Evolutionary conservation across 2,888 invertebrate genomes (phyloP), one percentile per base, ranked within the genome.

Genomic region (Argyresthia goedartella): DNA sequence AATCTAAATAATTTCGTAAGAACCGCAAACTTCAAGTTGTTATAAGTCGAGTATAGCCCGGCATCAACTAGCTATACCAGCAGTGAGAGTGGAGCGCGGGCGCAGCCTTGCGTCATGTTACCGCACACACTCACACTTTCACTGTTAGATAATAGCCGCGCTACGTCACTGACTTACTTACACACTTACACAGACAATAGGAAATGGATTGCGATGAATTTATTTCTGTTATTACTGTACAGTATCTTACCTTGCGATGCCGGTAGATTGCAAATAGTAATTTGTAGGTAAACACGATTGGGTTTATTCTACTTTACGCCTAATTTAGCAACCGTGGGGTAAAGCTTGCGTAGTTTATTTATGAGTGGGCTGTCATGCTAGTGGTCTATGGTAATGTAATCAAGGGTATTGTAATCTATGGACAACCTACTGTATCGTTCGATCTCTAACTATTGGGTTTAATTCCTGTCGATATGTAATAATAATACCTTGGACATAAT

Each of bases 101-200:
- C 46, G 33, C 62, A 57, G 55, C 36, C 54, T 85, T 84, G 74
- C 84, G 80, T 82, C 84, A 84, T 56, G 63, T 25, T 65, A 60
- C 62, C 79, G 71, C 82, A 81, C 82, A 84, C 79, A 76, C 74
- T 71, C 77, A 76, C 76, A 81, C 81, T 82, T 81, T 80, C 80
- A 81, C 80, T 82, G 75, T 85, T 86, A 84, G 82, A 82, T 85
- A 84, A 86, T 77, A 75, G 65, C 69, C 72, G 55, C 66, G 76
- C 78, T 62, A 68, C 67, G 71, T 75, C 66, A 73, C 73, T 80
- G 82, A 71, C 82, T 81, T 81, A 84, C 84, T 81, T 81, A 79
- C 81, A 80, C 77, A 79, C 75, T 79, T 77, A 77, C 72, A 78
- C 60, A 61, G 64, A 76, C 79, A 76, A 76, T 76, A 76, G 75